Base-by-base conservation (phyloP, 2,888 invertebrate genomes). In the Drosophila anomalata region DNA sequence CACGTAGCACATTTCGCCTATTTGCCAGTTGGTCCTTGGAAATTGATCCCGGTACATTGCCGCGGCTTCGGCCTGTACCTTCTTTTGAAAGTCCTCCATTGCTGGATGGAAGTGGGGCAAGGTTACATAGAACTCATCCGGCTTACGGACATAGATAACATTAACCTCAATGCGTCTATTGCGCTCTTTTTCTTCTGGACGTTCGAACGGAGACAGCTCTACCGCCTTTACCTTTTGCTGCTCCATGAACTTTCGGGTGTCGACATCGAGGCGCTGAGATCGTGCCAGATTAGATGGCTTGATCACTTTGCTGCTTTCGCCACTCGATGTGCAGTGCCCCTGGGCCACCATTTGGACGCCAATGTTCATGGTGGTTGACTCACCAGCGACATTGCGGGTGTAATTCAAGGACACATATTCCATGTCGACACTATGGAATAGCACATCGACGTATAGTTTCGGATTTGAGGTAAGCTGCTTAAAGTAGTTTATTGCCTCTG, bases 61-160 rank as follows among this genome's bases (percentile, higher is more conserved):
- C 0, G 6, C 29, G 3, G 79, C 81, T 0, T 52, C 42, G 2
- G 69, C 31, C 83, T 95, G 94, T 74, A 95, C 93, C 7, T 92
- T 91, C n/a, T 90, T 89, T 61, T 92, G 93, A 70, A 95, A 87
- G 9, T 92, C 90, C 3, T 89, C 91, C 75, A 92, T 93, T 2
- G 92, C 91, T 69, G 91, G 90, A 61, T 92, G 92, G 52, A 92
- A 93, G 12, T 92, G 91, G 0, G 91, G 76, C 12, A 94, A 89
- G 0, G 94, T 92, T 0, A 95, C 91, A 77, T 95, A 95, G 68
- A 96, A 93, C 36, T 93, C 92, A 12, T 94, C 93, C 0, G 95
- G 95, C 5, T 93, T 93, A 9, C 92, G 90, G 26, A 93, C 92
- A 39, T 93, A 91, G 0, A 93, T 79, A 1, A 95, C 77, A 68